These are phyloP conservation scores for Cavia porcellus DNA, from an alignment of 2,113 vertebrate genomes.

Conservation along the genomic window DNA sequence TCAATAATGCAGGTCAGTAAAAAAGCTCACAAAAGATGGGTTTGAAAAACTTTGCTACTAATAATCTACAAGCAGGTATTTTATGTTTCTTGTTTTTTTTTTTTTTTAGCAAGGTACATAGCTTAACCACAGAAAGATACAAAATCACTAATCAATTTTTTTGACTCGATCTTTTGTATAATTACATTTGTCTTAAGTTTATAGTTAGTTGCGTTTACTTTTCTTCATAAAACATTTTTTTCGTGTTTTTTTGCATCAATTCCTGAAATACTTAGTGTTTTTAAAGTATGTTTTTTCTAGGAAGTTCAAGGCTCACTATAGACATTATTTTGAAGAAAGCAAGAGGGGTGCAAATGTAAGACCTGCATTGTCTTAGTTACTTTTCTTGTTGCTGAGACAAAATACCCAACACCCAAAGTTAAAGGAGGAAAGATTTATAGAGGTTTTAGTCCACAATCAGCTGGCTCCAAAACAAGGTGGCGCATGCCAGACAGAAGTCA, in stretches of 20 bases:
- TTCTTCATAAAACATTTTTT: conserved; percentile 5
- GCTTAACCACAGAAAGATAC: neutral
- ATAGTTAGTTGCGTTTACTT: neutral
- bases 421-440: neutral
- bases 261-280: neutral
- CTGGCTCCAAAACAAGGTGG: neutral
- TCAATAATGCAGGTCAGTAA: conserved; percentile 93
- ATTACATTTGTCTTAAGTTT: conserved; percentile 1
- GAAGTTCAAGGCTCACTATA: neutral
- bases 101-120: conserved; percentile 18
- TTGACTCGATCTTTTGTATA: neutral
- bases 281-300: neutral
- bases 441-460: neutral
- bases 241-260: neutral
- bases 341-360: neutral
- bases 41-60: conserved; percentile 94
- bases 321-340: neutral
- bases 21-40: conserved; percentile 91
- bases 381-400: neutral
- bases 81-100: conserved; percentile 34
- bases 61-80: conserved; percentile 84
- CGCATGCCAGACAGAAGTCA: neutral
- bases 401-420: neutral
- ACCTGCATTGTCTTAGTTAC: neutral
- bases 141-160: neutral